Percentiles rank a stretch among this genome's conserved stretches.
phyloP scores from a whole-genome alignment of 2,888 invertebrate genomes.

The Teleogryllus oceanicus region DNA sequence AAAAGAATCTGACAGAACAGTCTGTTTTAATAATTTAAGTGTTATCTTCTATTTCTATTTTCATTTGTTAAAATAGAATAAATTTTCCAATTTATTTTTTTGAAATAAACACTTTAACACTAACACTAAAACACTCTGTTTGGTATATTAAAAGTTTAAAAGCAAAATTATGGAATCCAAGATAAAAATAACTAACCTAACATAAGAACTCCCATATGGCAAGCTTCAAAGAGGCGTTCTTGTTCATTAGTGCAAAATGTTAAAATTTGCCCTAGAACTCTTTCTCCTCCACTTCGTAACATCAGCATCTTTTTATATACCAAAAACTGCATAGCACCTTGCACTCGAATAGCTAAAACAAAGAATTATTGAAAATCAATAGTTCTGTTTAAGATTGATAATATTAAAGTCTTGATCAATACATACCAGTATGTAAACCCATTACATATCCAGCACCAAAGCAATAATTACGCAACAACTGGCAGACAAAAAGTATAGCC shows the following conservation, averaged over 20 bases:
- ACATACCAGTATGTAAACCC: conserved; percentile 35
- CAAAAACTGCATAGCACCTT: conserved; percentile 36
- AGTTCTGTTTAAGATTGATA: too few species aligned
- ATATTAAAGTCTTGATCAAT: too few species aligned
- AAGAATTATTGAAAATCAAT: neutral
- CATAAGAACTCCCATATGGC: conserved; percentile 35
- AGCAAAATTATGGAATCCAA: neutral
- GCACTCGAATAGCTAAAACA: conserved; percentile 32
- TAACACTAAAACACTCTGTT: too few species aligned
- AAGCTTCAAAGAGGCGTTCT: conserved; percentile 37
- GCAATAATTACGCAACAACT: conserved; percentile 36
- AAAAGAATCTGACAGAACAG: too few species aligned
- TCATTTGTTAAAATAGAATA: too few species aligned
- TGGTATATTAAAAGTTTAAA: too few species aligned
- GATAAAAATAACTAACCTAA: conserved; percentile 31
- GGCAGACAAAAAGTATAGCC: conserved; percentile 32
- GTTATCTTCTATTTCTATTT: too few species aligned
- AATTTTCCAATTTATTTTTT: too few species aligned
- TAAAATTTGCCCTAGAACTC: conserved; percentile 35
- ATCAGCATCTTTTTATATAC: conserved; percentile 37
- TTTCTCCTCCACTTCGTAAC: conserved; percentile 36
- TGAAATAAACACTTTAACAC: too few species aligned
- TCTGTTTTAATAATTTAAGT: too few species aligned
- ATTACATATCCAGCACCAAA: conserved; percentile 36
- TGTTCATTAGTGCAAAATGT: conserved; percentile 37